Percentiles rank a stretch among this genome's conserved stretches.
Conservation (phyloP, 2,113 vertebrate species). For the Ophiodon elongatus region DNA sequence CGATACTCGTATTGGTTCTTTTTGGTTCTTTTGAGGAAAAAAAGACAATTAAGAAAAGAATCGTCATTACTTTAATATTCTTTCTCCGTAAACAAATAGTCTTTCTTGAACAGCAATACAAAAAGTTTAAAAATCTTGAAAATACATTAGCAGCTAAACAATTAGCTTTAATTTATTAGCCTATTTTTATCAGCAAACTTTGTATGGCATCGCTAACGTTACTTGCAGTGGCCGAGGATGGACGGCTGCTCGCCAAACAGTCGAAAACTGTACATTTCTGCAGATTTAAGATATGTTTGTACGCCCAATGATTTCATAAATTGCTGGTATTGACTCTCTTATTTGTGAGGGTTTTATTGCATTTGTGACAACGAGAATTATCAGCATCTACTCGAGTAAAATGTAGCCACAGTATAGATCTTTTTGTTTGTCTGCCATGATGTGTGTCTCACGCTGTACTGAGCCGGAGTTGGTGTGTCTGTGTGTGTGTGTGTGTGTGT, state of each 20-base stretch:
- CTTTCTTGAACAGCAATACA: background rate
- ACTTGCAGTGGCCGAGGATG: no score
- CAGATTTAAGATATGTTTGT: background rate
- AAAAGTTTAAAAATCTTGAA: background rate
- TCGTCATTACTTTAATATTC: background rate
- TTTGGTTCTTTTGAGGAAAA: background rate
- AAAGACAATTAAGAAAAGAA: background rate
- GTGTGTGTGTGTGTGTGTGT: no score
- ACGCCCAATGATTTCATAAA: background rate
- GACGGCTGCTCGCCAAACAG: background rate
- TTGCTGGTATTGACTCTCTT: background rate
- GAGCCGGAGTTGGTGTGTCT: no score
- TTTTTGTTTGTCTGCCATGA: background rate
- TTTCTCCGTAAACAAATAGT: background rate
- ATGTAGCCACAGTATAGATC: background rate
- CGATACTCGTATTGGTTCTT: background rate
- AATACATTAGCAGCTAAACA: background rate
- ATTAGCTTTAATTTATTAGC: background rate
- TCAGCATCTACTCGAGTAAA: background rate
- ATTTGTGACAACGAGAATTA: background rate
- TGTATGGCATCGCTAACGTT: no score
- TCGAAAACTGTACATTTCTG: no score
- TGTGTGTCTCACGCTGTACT: no score
- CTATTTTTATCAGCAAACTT: background rate
- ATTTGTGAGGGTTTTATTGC: no score